A percentile compares a stretch with the other conserved stretches of the same genome.
These are phyloP conservation scores for Dryadula phaetusa DNA, from an alignment of 2,888 invertebrate genomes.

Conservation along the genomic window DNA sequence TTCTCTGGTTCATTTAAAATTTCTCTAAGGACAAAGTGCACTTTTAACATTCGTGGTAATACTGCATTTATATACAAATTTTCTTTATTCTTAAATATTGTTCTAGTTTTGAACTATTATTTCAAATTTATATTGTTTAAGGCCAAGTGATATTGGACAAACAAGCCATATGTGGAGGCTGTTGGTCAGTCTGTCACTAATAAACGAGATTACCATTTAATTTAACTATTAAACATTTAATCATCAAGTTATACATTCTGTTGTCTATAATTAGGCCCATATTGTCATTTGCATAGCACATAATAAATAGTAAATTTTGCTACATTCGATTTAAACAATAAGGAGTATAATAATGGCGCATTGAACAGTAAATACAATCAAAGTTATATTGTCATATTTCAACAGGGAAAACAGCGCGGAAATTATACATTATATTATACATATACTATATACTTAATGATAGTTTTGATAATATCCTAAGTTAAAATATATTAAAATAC, in stretches of 20 bases:
- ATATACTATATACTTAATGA: conserved; percentile 52
- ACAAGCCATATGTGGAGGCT: conserved; percentile 47
- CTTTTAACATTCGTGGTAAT: conserved; percentile 53
- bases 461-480: conserved; percentile 53
- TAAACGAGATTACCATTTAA: conserved; percentile 31
- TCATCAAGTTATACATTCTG: conserved; percentile 28
- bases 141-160: conserved; percentile 48
- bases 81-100: conserved; percentile 46
- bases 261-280: conserved; percentile 52
- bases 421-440: conserved; percentile 51
- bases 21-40: conserved; percentile 47
- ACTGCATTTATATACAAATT: conserved; percentile 47
- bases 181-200: conserved; percentile 32
- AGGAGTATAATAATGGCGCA: conserved; percentile 14
- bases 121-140: conserved; percentile 44
- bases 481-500: conserved; percentile 51
- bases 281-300: conserved; percentile 47
- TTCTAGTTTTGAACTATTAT: conserved; percentile 52
- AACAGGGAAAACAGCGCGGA: conserved; percentile 64
- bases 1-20: conserved; percentile 38
- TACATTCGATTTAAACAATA: conserved; percentile 50
- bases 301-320: conserved; percentile 54
- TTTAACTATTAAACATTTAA: conserved; percentile 28
- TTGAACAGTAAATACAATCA: conserved; percentile 51
- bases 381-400: conserved; percentile 69